Percentiles rank a stretch among this genome's conserved stretches.
Conservation (phyloP, 2,797 vertebrate genomes). For the Astyanax mexicanus region DNA sequence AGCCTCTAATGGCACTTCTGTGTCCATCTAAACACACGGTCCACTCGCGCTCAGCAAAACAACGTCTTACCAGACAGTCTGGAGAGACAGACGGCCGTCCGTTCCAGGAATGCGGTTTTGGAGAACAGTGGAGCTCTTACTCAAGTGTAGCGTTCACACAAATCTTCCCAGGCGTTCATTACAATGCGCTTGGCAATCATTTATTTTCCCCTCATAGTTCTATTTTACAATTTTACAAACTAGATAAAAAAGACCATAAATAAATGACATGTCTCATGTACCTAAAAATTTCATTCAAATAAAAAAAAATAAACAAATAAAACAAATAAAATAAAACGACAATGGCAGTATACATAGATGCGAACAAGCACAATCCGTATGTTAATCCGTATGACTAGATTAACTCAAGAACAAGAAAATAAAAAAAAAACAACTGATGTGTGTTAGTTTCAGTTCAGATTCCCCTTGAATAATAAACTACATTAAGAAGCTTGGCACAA, state of each 20-base stretch:
- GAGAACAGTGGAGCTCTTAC: constrained; percentile 12
- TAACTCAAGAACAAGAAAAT: too few relatives aligned
- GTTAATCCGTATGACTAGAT: constrained; percentile 82
- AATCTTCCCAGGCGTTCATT: constrained; percentile 90
- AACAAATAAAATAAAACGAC: constrained; percentile 77
- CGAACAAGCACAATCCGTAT: constrained; percentile 79
- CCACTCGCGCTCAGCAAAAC: constrained; percentile 1
- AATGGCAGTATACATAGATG: constrained; percentile 67
- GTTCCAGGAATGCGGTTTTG: constrained; percentile 26
- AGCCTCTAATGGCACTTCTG: constrained; percentile 34
- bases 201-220: constrained; percentile 86
- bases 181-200: constrained; percentile 87
- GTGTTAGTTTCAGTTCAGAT: constrained; percentile 85
- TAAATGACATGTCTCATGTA: constrained; percentile 96
- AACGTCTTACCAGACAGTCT: constrained; percentile 29
- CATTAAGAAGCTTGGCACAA: constrained; percentile 84
- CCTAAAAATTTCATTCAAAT: constrained; percentile 85
- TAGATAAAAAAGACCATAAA: constrained; percentile 99
- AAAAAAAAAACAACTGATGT: constrained; percentile 70
- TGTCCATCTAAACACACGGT: constrained; percentile 14
- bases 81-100: constrained; percentile 10
- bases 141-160: constrained; percentile 28
- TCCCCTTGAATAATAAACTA: constrained; percentile 80
- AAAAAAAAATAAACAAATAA: constrained; percentile 65
- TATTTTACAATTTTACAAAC: constrained; percentile 99